Conservation (phyloP, 2,888 invertebrate genomes). For the Phania funesta region DNA sequence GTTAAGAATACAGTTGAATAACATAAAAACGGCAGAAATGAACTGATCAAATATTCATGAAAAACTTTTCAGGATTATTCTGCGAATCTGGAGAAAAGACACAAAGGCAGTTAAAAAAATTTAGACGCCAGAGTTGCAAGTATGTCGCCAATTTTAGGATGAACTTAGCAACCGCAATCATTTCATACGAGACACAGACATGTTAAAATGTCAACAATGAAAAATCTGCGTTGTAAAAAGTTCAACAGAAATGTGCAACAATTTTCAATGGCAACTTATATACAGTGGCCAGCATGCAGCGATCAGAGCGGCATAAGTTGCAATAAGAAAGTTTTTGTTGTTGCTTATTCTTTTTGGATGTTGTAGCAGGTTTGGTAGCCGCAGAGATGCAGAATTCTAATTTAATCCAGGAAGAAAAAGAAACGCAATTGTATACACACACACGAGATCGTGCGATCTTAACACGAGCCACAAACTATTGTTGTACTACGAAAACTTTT, state of each 20-base stretch:
- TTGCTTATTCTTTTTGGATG: conserved; percentile 6
- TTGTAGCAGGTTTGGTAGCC: conserved; percentile 25
- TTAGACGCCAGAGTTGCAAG: conserved; percentile 55
- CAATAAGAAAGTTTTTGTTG: conserved; percentile 9
- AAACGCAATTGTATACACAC: conserved; percentile 1
- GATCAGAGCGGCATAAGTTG: background rate
- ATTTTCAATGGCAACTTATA: conserved; percentile 53
- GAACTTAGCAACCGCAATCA: conserved; percentile 18
- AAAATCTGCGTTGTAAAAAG: conserved; percentile 53
- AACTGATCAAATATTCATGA: conserved; percentile 63
- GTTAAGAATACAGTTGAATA: conserved; percentile 4
- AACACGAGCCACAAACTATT: conserved; percentile 68
- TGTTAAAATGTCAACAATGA: conserved; percentile 62
- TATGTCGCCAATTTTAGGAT: conserved; percentile 52
- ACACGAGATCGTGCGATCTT: conserved; percentile 63
- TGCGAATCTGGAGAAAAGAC: conserved; percentile 27
- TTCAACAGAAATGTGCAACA: conserved; percentile 62
- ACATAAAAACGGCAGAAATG: background rate
- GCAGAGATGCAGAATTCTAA: conserved; percentile 48
- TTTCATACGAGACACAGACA: conserved; percentile 29
- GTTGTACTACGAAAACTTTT: conserved; percentile 43
- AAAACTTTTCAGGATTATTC: conserved; percentile 53
- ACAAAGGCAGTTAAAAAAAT: conserved; percentile 16
- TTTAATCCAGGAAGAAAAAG: conserved; percentile 48
- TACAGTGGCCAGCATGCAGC: background rate